phyloP scores from a whole-genome alignment of 2,888 invertebrate species.

The Syrphus vitripennis region DNA sequence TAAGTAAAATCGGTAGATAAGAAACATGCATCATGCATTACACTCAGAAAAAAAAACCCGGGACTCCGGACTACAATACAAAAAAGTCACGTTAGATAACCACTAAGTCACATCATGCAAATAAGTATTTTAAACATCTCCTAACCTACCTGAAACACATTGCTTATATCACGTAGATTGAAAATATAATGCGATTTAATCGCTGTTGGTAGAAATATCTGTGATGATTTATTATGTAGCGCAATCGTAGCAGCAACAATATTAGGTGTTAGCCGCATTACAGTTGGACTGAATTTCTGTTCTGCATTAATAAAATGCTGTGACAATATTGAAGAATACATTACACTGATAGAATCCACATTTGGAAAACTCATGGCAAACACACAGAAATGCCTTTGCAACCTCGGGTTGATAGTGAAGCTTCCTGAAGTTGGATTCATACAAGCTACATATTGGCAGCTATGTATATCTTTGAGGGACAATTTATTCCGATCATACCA shows the following conservation, averaged over 20 bases:
- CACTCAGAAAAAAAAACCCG: too few relatives aligned
- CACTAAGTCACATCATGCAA: conserved; percentile 19
- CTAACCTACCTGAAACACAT: conserved; percentile 92
- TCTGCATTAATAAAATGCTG: conserved; percentile 93
- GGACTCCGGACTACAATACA: background rate
- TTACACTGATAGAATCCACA: conserved; percentile 90
- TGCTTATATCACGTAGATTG: conserved; percentile 96
- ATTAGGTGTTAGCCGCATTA: conserved; percentile 86
- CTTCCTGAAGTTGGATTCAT: conserved; percentile 99
- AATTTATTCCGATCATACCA: conserved; percentile 96
- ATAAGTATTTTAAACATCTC: conserved; percentile 23
- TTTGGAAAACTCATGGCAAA: conserved; percentile 92
- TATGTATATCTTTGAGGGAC: conserved; percentile 95
- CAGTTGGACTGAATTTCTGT: conserved; percentile 87
- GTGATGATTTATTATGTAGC: conserved; percentile 92
- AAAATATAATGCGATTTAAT: conserved; percentile 98
- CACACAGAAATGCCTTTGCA: conserved; percentile 95
- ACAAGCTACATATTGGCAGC: conserved; percentile 97
- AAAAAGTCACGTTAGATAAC: background rate
- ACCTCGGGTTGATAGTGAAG: conserved; percentile 96
- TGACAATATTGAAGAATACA: conserved; percentile 93
- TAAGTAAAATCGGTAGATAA: background rate
- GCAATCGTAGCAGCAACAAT: conserved; percentile 92
- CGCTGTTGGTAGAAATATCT: conserved; percentile 96
- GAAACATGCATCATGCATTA: background rate